Base-by-base conservation (phyloP, 2,797 vertebrate species). In the Rhinatrema bivittatum region DNA sequence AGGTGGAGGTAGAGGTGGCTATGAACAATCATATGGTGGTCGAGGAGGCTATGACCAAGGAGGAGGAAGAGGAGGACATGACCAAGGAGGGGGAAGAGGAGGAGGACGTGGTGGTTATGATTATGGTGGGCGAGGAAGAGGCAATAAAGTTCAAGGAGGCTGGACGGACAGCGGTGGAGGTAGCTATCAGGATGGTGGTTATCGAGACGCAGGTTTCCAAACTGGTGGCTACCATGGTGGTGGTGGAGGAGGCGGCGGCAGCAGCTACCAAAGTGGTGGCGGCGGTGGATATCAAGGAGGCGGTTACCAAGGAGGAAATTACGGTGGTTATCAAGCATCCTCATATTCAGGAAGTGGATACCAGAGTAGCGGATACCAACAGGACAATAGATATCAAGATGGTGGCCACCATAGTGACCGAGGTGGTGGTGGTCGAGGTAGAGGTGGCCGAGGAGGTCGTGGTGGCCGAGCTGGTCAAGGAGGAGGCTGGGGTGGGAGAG, bases 401-500 rank as follows among this genome's bases (percentile, higher is more conserved):
- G 74, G 80, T 2, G 76, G 85, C 53, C 78, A 88, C 59, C 81
- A 84, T 16, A 55, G 79, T 75, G 79, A 90, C 60, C 74, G 89
- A 64, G 50, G 89, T 39, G 32, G 85, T 15, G 82, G 79, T 28
- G 75, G 57, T 8, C 58, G 82, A 33, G 67, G 81, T 27, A 72
- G 84, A 28, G 78, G 82, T 4, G 72, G 81, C 0, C 76, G 84
- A 21, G 77, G 85, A 0, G 39, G 75, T 16, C 72, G 87, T 2
- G 76, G 82, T 46, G 71, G 81, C 7, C 81, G 86, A 10, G 81
- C 84, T 43, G 87, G 87, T 35, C 81, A 83, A 44, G 87, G 91
- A 36, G 89, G 90, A 2, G 91, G 92, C 4, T 93, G 93, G 91
- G 90, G 90, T 13, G 87, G 82, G 18, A 85, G 95, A 75, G 91